Evolutionary conservation across 2,797 vertebrate genomes (phyloP), one percentile per base, ranked within the genome.

Genomic region (Valencia hispanica): DNA sequence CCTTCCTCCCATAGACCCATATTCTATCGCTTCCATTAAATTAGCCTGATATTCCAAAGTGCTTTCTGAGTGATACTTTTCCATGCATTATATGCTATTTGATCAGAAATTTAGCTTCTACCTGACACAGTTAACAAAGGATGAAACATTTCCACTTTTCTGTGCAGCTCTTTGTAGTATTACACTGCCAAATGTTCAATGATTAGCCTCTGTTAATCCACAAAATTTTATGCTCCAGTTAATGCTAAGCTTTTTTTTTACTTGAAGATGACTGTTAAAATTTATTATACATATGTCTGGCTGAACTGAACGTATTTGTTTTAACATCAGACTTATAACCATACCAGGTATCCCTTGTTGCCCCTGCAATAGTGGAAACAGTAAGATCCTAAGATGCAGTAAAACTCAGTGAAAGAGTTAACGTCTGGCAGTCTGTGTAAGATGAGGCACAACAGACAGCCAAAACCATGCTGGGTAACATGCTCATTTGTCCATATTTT

Each of bases 401-500:
- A 73, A 87, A 84, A 81, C 77, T 83, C 74, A 74, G 85, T 63
- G 50, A 84, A 87, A 87, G 69, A 80, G 78, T 85, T 82, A 55
- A 79, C 81, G 77, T 81, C 80, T 81, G 79, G 81, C 80, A 86
- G 81, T 78, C 81, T 88, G 84, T 87, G 83, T 70, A 81, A 92
- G 86, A 69, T 83, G 87, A 92, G 82, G 88, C 90, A 72, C 80
- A 91, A 84, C 86, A 90, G 86, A 88, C 82, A 81, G 86, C 87
- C 86, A 90, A 93, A 88, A 92, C 87, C 79, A 84, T 61, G 80
- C 87, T 81, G 91, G 85, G 80, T 89, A 93, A 92, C 91, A 89
- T 89, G 85, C 93, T 94, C 91, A 94, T 94, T 94, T 96, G 91
- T 94, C 90, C 92, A 93, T 91, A 92, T 94, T 92, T 94, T 92